Conservation (phyloP, 2,888 invertebrate genomes). For the Ferdinandea cuprea region DNA sequence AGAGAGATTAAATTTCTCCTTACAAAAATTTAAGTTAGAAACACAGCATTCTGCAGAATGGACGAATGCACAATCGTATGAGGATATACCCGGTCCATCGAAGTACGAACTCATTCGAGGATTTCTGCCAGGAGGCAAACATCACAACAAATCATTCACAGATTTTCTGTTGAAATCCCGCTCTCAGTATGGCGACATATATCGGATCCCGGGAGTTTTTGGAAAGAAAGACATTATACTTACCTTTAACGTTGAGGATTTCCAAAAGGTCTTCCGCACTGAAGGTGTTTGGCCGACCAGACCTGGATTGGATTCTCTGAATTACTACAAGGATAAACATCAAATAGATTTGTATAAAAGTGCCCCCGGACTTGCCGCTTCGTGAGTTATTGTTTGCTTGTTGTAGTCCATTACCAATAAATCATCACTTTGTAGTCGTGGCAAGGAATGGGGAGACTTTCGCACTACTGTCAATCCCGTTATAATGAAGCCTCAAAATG, state of each 20-base stretch:
- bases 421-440: constrained; percentile 75
- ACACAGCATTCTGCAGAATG: constrained; percentile 77
- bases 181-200: constrained; percentile 76
- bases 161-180: constrained; percentile 75
- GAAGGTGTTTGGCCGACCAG: constrained; percentile 83
- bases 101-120: constrained; percentile 76
- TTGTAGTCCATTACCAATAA: neutral
- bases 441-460: constrained; percentile 85
- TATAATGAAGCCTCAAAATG: constrained; percentile 85
- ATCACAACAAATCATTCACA: constrained; percentile 69
- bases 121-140: constrained; percentile 79
- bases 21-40: no score
- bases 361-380: constrained; percentile 68
- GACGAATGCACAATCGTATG: constrained; percentile 77
- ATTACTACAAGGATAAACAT: constrained; percentile 80
- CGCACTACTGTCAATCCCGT: constrained; percentile 87
- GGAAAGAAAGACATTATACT: constrained; percentile 80
- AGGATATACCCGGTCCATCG: constrained; percentile 78
- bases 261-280: constrained; percentile 83
- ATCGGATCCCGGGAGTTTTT: constrained; percentile 81
- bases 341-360: constrained; percentile 74
- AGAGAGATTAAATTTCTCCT: no score
- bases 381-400: constrained; percentile 45
- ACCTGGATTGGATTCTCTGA: constrained; percentile 80
- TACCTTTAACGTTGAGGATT: constrained; percentile 84